phyloP scores from a whole-genome alignment of 1,140 invertebrate species.

The Sycobia sp. region DNA sequence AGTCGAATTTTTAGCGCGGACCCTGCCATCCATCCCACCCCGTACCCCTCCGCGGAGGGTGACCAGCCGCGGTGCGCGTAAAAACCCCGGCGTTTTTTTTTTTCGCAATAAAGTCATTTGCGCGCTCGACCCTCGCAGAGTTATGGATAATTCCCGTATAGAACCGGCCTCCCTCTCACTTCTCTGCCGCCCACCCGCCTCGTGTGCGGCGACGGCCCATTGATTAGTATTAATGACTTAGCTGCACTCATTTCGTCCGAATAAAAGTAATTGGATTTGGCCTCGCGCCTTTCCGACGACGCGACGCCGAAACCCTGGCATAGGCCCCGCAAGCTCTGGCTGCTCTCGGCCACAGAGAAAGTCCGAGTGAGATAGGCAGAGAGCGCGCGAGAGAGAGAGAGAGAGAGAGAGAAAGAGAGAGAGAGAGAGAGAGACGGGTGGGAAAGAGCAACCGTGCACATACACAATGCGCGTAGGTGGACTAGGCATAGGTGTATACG shows the following conservation, averaged over 20 bases:
- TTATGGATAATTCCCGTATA: constrained; percentile 59
- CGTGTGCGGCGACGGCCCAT: constrained; percentile 47
- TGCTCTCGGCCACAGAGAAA: not conserved
- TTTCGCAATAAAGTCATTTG: constrained; percentile 63
- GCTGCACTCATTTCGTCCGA: constrained; percentile 63
- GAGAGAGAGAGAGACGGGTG: no score
- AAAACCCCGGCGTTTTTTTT: constrained; percentile 52
- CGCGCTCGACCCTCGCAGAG: constrained; percentile 48
- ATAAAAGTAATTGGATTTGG: constrained; percentile 65
- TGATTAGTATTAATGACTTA: constrained; percentile 65
- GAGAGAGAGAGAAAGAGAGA: no score
- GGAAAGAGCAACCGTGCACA: no score
- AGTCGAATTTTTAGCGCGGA: constrained; percentile 51
- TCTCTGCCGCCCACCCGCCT: constrained; percentile 36
- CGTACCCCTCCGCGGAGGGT: not conserved
- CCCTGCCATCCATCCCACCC: not conserved
- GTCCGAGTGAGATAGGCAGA: constrained; percentile 29
- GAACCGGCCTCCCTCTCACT: not conserved
- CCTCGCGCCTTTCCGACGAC: constrained; percentile 54
- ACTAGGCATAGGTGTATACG: no score
- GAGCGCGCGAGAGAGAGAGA: no score
- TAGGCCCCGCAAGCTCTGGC: not conserved
- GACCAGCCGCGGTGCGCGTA: constrained; percentile 12
- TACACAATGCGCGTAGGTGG: not conserved
- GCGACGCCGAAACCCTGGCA: constrained; percentile 39